Evolutionary conservation across 2,888 invertebrate species (phyloP).

Genomic region (Clitarchus hookeri): DNA sequence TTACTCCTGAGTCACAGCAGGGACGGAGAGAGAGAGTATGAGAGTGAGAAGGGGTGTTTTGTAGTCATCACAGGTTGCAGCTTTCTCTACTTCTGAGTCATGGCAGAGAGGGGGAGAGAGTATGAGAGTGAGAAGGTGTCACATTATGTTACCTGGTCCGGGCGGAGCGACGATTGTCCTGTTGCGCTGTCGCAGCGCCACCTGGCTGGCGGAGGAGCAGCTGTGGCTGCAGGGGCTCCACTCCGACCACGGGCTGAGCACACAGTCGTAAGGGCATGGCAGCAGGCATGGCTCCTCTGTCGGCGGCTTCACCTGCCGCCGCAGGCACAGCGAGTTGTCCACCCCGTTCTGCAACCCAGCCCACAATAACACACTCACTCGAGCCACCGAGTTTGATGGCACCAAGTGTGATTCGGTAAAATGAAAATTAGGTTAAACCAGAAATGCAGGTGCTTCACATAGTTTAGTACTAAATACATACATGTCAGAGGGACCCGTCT

Average conservation of each 20-base stretch:
- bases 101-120: too few species aligned
- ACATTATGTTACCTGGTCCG: slow-evolving; percentile 47
- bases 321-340: slow-evolving; percentile 36
- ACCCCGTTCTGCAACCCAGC: slow-evolving; percentile 31
- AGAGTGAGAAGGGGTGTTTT: too few species aligned
- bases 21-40: too few species aligned
- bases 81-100: too few species aligned
- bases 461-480: too few species aligned
- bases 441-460: too few species aligned
- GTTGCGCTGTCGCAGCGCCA: slow-evolving; percentile 50
- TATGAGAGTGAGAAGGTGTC: too few species aligned
- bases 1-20: too few species aligned
- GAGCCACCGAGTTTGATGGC: slow-evolving; percentile 41
- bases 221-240: slow-evolving; percentile 60
- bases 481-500: too few species aligned
- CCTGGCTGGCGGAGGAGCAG: slow-evolving; percentile 49
- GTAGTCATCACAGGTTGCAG: too few species aligned
- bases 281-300: slow-evolving; percentile 64
- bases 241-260: slow-evolving; percentile 65
- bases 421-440: too few species aligned
- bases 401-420: too few species aligned
- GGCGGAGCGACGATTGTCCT: slow-evolving; percentile 52
- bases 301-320: slow-evolving; percentile 50
- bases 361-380: slow-evolving; percentile 51
- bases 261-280: slow-evolving; percentile 71